A percentile compares a stretch with the other conserved stretches of the same genome.
Conservation (phyloP, 2,888 invertebrate species). For the Tortrix viridana region DNA sequence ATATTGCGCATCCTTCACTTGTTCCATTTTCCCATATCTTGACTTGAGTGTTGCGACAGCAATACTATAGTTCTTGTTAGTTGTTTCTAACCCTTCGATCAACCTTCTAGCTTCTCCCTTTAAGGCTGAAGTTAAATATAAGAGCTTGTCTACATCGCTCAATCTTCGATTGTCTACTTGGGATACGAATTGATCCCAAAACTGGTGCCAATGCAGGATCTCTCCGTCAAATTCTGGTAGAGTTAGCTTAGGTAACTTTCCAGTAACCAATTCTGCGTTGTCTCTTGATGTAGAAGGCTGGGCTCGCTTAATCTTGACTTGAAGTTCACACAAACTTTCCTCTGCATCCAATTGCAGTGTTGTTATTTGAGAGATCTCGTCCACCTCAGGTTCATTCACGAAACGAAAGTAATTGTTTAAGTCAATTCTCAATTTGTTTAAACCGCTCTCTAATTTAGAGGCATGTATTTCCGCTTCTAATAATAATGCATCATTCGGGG, state of each 20-base stretch:
- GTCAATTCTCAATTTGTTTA: not conserved
- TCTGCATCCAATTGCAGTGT: not conserved
- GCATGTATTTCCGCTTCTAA: not conserved
- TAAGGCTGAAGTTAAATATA: not conserved
- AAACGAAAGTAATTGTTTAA: not conserved
- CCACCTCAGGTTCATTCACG: not conserved
- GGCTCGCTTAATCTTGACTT: not conserved
- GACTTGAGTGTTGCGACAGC: not conserved
- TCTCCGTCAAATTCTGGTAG: no score
- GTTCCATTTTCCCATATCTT: not conserved
- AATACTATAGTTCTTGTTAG: not conserved
- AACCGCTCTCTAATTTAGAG: not conserved
- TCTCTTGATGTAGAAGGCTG: not conserved
- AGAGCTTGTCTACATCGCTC: no score
- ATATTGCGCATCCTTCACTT: constrained; percentile 11
- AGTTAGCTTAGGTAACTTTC: no score
- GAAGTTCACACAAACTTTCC: not conserved
- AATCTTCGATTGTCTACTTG: no score
- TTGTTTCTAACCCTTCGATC: not conserved
- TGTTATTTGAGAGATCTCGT: no score
- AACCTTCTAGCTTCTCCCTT: not conserved
- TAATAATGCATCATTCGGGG: not conserved
- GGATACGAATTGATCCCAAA: no score
- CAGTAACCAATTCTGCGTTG: no score
- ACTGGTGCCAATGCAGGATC: no score